phyloP scores from a whole-genome alignment of 2,888 invertebrate species.

The Lithophane semibrunnea region DNA sequence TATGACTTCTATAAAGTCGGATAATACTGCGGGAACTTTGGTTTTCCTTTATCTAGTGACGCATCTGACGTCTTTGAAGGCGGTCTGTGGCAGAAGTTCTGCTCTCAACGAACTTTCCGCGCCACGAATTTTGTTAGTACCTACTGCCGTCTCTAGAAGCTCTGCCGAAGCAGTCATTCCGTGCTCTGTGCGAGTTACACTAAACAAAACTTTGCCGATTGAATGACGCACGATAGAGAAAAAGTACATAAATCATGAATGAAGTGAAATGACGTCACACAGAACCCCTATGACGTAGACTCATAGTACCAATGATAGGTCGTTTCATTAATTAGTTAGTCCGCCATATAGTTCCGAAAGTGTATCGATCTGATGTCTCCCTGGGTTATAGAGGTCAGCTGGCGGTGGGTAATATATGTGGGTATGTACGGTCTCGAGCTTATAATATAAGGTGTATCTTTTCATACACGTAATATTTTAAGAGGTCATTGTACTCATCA shows the following conservation, averaged over 20 bases:
- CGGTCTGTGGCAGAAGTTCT: too few relatives aligned
- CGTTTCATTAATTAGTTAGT: slow-evolving; percentile 2
- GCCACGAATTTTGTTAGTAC: too few relatives aligned
- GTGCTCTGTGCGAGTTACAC: background rate
- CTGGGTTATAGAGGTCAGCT: background rate
- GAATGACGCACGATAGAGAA: background rate
- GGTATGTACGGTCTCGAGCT: background rate
- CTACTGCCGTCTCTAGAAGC: too few relatives aligned
- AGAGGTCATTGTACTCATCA: too few relatives aligned
- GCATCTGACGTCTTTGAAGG: too few relatives aligned
- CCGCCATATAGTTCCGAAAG: background rate
- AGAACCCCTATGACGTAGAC: background rate
- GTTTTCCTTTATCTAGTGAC: too few relatives aligned
- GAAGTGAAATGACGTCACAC: background rate
- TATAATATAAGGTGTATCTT: too few relatives aligned
- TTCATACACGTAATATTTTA: too few relatives aligned
- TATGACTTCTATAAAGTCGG: too few relatives aligned
- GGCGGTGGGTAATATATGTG: background rate
- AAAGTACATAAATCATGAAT: background rate
- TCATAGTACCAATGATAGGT: background rate
- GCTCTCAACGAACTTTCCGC: too few relatives aligned
- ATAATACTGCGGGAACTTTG: too few relatives aligned
- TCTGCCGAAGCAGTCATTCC: background rate
- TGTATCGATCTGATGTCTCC: slow-evolving; percentile 1
- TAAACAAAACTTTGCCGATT: background rate